Evolutionary conservation across 1,140 invertebrate species (phyloP).

Genomic region (Berghia stephanieae): DNA sequence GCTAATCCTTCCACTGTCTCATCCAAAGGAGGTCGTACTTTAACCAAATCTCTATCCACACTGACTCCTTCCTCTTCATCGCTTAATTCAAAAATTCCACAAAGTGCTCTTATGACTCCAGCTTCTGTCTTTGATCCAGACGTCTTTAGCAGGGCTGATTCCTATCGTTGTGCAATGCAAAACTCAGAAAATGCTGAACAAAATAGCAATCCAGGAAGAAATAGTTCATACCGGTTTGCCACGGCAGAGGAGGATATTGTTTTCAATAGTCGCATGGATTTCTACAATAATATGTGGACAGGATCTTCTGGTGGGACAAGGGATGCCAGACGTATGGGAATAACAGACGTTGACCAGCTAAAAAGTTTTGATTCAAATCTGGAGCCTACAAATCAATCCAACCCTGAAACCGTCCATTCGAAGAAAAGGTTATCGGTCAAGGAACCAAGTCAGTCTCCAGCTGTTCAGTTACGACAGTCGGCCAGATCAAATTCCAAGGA

Average conservation of each 20-base stretch:
- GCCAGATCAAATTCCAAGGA: slow-evolving; percentile 33
- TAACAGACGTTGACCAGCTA: slow-evolving; percentile 59
- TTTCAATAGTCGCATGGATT: slow-evolving; percentile 45
- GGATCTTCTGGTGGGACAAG: slow-evolving; percentile 30
- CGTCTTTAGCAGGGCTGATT: slow-evolving; percentile 50
- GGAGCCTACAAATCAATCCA: background rate
- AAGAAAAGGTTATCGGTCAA: slow-evolving; percentile 38
- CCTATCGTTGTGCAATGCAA: slow-evolving; percentile 55
- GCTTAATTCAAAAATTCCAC: no score
- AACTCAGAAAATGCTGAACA: slow-evolving; percentile 48
- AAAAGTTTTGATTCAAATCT: slow-evolving; percentile 15
- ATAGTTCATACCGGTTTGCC: slow-evolving; percentile 52
- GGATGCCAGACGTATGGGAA: slow-evolving; percentile 55
- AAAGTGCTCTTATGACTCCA: no score
- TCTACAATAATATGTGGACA: slow-evolving; percentile 38
- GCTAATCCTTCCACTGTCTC: background rate
- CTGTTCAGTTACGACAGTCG: slow-evolving; percentile 23
- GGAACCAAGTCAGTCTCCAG: slow-evolving; percentile 29
- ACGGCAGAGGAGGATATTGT: slow-evolving; percentile 40
- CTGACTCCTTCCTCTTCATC: no score
- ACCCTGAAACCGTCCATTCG: slow-evolving; percentile 18
- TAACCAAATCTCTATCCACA: slow-evolving; percentile 22
- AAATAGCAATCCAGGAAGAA: slow-evolving; percentile 37
- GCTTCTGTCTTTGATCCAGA: slow-evolving; percentile 7
- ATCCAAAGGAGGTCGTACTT: background rate